A percentile compares a stretch with the other conserved stretches of the same genome.
These are phyloP conservation scores for Macropus fuliginosus DNA, from an alignment of 2,797 vertebrate species.

Conservation along the genomic window DNA sequence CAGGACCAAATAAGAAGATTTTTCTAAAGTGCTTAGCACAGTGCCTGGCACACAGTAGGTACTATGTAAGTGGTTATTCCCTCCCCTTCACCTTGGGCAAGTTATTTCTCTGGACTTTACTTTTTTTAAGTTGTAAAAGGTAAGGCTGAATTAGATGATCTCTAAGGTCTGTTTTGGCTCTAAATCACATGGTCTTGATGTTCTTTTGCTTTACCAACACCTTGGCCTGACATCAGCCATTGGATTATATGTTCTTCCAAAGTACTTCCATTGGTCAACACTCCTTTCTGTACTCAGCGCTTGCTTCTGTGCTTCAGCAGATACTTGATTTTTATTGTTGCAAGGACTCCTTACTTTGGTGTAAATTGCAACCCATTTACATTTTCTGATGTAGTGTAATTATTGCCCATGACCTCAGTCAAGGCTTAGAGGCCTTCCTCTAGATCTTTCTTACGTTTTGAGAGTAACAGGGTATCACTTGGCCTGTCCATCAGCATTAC, in stretches of 20 bases:
- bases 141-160: neutral
- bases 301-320: neutral
- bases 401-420: neutral
- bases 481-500: neutral
- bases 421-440: neutral
- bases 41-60: too few relatives aligned
- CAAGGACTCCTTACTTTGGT: neutral
- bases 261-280: neutral
- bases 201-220: neutral
- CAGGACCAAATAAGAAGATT: neutral
- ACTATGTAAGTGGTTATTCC: too few relatives aligned
- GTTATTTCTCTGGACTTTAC: neutral
- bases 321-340: neutral
- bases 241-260: conserved; percentile 43
- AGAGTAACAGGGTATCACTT: neutral
- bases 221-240: conserved; percentile 19
- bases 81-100: neutral
- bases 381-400: neutral
- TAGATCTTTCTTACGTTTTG: neutral
- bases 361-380: neutral
- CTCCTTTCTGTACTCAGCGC: neutral
- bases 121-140: neutral
- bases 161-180: neutral
- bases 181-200: conserved; percentile 3
- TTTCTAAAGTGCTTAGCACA: too few relatives aligned